Evolutionary conservation across 2,888 invertebrate genomes (phyloP), one percentile per base, ranked within the genome.

Genomic region (Alviniconcha strummeri): DNA sequence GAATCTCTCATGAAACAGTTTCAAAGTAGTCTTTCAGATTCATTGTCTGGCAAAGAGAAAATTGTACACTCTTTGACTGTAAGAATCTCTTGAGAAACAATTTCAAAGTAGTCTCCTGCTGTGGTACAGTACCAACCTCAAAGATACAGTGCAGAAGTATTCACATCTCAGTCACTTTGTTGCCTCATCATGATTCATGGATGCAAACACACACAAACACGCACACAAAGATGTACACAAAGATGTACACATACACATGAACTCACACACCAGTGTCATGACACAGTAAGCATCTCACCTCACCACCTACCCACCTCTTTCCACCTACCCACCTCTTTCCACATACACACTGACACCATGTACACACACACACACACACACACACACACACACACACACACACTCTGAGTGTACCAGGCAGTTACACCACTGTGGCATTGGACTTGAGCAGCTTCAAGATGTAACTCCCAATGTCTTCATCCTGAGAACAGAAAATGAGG

Each of bases 391-490:
- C 75, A 52, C 75, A 75, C 75, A 75, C 75, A 36, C 54, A 15
- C 54, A 15, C 75, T 8, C 15, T 77, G 2, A 4, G 56, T 56
- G 5, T 56, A n/a, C n/a, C 56, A 15, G 15, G 15, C 75, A 75
- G 36, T 81, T 55, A 82, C 36, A 64, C 76, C 54, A 67, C 77
- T 7, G 82, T 67, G n/a, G 75, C 82, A 52, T 69, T 82, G n/a
- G 82, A 64, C 82, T 82, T 82, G 56, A 94, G 84, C 19, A 93
- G 86, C 57, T 96, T 96, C 89, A 98, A 95, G 90, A 98, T 96
- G 90, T 96, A 97, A 94, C 97, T 97, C 57, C 98, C 98, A 88
- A 98, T 95, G 93, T 98, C 98, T 94, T 98, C 98, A 94, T 98
- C 98, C 94, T 98, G 97, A 94, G 91, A 89, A 67, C 82, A 86